phyloP scores from a whole-genome alignment of 1,140 invertebrate species.

The Calosoma granatense region DNA sequence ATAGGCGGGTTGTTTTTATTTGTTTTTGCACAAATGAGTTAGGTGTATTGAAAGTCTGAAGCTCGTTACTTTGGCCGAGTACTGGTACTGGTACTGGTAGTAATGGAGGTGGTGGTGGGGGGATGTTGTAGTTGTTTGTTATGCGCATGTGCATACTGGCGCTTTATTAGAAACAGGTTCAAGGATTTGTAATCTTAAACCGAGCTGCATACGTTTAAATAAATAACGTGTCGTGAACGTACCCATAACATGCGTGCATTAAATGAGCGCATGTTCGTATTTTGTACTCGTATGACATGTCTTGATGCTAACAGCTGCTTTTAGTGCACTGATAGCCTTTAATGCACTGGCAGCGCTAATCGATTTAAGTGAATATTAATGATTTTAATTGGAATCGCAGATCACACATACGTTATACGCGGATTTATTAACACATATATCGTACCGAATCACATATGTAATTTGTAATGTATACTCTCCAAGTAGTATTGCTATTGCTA shows the following conservation, averaged over 20 bases:
- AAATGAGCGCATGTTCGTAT: not conserved
- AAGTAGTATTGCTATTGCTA: no score
- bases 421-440: no score
- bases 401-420: no score
- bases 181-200: not conserved
- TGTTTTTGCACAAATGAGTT: not conserved
- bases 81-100: no score
- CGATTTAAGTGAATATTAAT: not conserved
- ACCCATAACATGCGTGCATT: not conserved
- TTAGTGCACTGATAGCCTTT: not conserved
- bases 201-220: not conserved
- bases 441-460: no score
- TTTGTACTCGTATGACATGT: not conserved
- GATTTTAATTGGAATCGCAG: not conserved
- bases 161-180: not conserved
- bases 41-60: not conserved
- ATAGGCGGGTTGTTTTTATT: not conserved
- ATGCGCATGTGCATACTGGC: no score
- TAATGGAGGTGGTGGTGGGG: not conserved
- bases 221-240: not conserved
- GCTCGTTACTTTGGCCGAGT: not conserved
- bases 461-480: no score
- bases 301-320: not conserved
- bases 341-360: not conserved
- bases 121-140: no score